Base-by-base conservation (phyloP, 2,888 invertebrate species). In the Leptopterna dolabrata region DNA sequence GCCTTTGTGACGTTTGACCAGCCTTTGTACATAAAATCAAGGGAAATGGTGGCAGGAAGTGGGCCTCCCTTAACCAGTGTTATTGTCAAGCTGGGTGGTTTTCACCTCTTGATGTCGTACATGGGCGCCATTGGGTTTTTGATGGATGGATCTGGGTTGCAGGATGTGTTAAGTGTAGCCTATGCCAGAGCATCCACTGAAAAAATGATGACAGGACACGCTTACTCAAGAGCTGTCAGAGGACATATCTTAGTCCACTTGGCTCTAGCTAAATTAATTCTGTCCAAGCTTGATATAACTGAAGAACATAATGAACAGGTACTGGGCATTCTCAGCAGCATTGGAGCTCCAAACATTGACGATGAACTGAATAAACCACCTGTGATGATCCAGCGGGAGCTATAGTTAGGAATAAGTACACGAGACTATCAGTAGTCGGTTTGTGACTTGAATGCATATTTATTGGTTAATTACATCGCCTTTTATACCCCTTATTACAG, bases 141-240 rank as follows among this genome's bases (percentile, higher is more conserved):
- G 13, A 80, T 80, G 80, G 43, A 36, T 16, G 91, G 91, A 88
- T 92, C 91, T 88, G 92, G 92, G 11, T 45, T 92, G 16, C 91
- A 91, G 89, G 91, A 92, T 89, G 86, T 89, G 14, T 88, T 90
- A 16, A 63, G 63, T 63, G 63, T 9, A 24, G 63, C 63, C n/a
- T 63, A 63, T 16, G 63, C 63, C 19, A 16, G 30, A 24, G 89
- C 89, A 76, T 90, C 90, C 14, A 89, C 89, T n/a, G 90, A 90
- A 2, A 90, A 91, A 90, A 90, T 90, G 88, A 81, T 91, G 19
- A 84, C 89, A 55, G 91, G 91, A 9, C 90, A 91, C 87, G 91
- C 91, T 36, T 91, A 91, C 88, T 55, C 90, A 0, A 87, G 91
- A 30, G 90, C 90, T 78, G 90, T 91, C n/a, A n/a, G n/a, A n/a